Evolutionary conservation across 2,113 vertebrate genomes (phyloP), one percentile per base, ranked within the genome.

Genomic region (Neodon shergylaensis): DNA sequence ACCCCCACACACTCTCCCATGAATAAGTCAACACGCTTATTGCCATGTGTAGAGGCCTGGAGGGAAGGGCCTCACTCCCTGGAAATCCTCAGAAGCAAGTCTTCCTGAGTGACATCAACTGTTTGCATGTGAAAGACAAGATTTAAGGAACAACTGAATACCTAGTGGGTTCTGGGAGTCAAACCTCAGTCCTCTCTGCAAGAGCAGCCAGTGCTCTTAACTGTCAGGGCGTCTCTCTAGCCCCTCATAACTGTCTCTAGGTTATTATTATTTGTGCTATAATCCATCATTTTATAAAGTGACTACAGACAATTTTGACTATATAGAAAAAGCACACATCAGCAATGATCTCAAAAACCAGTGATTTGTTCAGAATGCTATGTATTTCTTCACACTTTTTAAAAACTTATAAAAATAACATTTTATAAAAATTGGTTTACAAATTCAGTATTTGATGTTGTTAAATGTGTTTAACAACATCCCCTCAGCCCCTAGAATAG

Each of bases 261-360:
- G 52, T 52, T 14, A 14, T 52, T 52, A 52, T 52, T 52, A 52
- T 52, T 52, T 52, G 49, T 52, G 49, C 49, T 52, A 52, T 3
- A 52, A 28, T 61, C 17, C 12, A 8, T 63, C 16, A n/a, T 42
- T 42, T 63, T 63, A 42, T 63, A 63, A 63, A 81, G 28, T 26
- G 81, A 83, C 78, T 24, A 90, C 74, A 81, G 70, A 89, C 70
- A 92, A n/a, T 83, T 96, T 95, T 94, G 8, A 83, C 76, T 92
- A 79, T 44, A 73, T 26, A 82, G 66, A 58, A 73, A 91, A 92
- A 89, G 9, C 47, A 63, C 26, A 7, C 7, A 72, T 95, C 22
- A 82, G 16, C 13, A 65, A 2, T 86, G 76, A 82, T 90, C 28
- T 83, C 42, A 63, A 52, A 26, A 94, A 17, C 17, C 28, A 66